phyloP scores from a whole-genome alignment of 2,888 invertebrate genomes.

The Tipula vernalis region DNA sequence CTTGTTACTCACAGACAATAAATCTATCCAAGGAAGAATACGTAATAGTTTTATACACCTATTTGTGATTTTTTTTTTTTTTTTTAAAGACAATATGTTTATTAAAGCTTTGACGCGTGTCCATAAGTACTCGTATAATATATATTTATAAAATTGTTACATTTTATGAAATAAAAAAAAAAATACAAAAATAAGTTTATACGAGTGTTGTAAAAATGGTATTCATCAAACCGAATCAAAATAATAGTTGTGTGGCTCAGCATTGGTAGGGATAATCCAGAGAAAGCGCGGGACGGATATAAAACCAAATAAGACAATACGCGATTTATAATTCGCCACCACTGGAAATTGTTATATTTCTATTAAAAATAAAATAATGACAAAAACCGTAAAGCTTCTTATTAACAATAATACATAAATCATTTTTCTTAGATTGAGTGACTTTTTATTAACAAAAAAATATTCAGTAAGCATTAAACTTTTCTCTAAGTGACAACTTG shows the following conservation, averaged over 20 bases:
- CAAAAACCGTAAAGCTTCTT: slow-evolving; percentile 6
- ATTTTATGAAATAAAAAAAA: neutral
- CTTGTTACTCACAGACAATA: neutral
- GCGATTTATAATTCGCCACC: neutral
- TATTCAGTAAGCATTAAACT: slow-evolving; percentile 7
- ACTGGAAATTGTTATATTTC: slow-evolving; percentile 5
- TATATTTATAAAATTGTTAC: neutral
- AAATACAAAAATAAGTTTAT: neutral
- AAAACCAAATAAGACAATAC: neutral
- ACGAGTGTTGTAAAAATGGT: neutral
- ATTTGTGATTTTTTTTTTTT: neutral
- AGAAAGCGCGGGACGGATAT: neutral
- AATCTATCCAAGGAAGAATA: neutral
- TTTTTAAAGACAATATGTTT: neutral
- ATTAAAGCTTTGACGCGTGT: neutral
- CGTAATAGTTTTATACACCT: neutral
- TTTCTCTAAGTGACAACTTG: neutral
- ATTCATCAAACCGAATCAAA: neutral
- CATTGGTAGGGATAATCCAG: neutral
- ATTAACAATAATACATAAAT: neutral
- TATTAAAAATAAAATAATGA: neutral
- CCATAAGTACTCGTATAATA: neutral
- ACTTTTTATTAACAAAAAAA: neutral
- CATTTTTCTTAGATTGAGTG: neutral
- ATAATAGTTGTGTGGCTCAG: neutral